Evolutionary conservation across 2,797 vertebrate species (phyloP).

Genomic region (Tarsius wallacei): DNA sequence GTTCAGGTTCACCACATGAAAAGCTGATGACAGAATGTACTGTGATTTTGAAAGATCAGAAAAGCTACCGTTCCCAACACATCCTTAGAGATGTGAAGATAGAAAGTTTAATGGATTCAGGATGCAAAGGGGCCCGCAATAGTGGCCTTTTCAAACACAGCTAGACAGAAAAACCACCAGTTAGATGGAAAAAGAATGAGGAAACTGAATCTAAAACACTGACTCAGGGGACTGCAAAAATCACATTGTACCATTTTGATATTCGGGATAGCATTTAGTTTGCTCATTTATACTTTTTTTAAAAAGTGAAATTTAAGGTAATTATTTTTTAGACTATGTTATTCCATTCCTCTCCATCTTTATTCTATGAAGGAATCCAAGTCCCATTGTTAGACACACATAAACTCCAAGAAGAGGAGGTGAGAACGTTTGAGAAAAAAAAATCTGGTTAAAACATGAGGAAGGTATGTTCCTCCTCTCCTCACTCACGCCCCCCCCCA

Average conservation of each 20-base stretch:
- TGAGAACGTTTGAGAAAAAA: background rate
- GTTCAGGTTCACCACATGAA: background rate
- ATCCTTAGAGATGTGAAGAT: background rate
- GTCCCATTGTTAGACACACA: background rate
- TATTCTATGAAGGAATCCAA: background rate
- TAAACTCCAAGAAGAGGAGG: background rate
- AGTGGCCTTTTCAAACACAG: background rate
- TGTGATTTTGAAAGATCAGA: background rate
- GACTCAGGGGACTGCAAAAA: conserved; percentile 1
- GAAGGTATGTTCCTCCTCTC: background rate
- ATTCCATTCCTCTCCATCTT: background rate
- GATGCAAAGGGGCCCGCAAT: background rate
- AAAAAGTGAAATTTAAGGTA: background rate
- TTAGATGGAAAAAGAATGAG: background rate
- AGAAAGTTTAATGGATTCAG: background rate
- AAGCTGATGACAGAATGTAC: background rate
- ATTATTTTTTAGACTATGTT: conserved; percentile 3
- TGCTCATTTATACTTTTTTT: no score
- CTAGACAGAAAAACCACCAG: background rate
- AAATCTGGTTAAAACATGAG: background rate
- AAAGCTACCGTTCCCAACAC: background rate
- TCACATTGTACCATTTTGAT: background rate
- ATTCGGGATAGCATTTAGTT: background rate
- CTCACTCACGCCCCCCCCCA: no score
- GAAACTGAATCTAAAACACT: background rate